Percentiles rank a stretch among this genome's conserved stretches.
These are phyloP conservation scores for Aphelenchoides besseyi DNA, from an alignment of 1,140 invertebrate genomes.

Conservation along the genomic window DNA sequence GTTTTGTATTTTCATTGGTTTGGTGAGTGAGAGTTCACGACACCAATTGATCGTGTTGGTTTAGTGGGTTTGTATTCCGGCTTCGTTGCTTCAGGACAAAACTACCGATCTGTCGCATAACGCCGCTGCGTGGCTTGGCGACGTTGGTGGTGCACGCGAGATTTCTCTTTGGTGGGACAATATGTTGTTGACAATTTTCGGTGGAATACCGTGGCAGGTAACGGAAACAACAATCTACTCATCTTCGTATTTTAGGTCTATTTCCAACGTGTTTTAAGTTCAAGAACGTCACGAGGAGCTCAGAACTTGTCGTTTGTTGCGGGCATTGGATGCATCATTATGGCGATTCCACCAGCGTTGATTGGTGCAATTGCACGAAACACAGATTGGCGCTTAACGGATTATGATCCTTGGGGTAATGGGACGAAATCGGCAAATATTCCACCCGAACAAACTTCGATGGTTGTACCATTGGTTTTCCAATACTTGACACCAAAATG, in stretches of 20 bases:
- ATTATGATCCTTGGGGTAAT: constrained; percentile 57
- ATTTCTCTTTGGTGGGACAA: constrained; percentile 84
- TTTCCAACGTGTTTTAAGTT: constrained; percentile 92
- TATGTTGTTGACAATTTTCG: constrained; percentile 84
- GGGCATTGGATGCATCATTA: constrained; percentile 82
- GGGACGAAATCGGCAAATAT: constrained; percentile 55
- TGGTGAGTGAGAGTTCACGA: constrained; percentile 68
- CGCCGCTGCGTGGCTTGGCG: constrained; percentile 77
- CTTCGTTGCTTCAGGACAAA: constrained; percentile 82
- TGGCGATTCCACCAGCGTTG: constrained; percentile 84
- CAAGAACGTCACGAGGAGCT: constrained; percentile 84
- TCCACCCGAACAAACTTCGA: constrained; percentile 67
- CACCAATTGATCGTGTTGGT: constrained; percentile 20
- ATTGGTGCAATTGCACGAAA: constrained; percentile 92
- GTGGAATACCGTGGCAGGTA: constrained; percentile 96
- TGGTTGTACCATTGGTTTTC: constrained; percentile 92
- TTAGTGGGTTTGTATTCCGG: constrained; percentile 93
- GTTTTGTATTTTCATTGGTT: constrained; percentile 93
- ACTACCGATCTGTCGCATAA: constrained; percentile 66
- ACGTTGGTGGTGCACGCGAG: constrained; percentile 70
- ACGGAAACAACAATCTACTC: no score
- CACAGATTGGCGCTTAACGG: constrained; percentile 67
- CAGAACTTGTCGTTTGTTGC: constrained; percentile 94
- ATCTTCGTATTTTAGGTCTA: constrained; percentile 90
- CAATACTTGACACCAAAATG: constrained; percentile 86